Evolutionary conservation across 2,797 vertebrate genomes (phyloP).

Genomic region (Argya squamiceps): DNA sequence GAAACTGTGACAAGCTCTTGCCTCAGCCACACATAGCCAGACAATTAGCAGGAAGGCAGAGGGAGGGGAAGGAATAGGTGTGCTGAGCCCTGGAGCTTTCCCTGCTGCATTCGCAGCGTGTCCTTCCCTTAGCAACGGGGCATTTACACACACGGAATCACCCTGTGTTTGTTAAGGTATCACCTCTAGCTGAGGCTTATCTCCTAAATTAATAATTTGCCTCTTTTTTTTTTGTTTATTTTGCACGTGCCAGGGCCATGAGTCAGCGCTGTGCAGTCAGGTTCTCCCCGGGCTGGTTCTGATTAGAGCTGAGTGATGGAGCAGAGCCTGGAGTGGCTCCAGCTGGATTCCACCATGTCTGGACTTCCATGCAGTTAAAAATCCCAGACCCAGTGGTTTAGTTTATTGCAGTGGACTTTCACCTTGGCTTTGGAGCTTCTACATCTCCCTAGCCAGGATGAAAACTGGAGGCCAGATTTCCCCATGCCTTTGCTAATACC

Average conservation of each 20-base stretch:
- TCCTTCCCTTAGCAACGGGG: not conserved
- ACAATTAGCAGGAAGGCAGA: constrained; percentile 37
- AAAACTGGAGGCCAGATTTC: not conserved
- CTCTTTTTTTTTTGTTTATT: constrained; percentile 32
- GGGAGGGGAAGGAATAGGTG: constrained; percentile 30
- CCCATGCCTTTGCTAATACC: not conserved
- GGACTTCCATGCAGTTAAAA: not conserved
- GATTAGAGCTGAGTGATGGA: constrained; percentile 40
- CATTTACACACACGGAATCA: not conserved
- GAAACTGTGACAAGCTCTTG: constrained; percentile 7
- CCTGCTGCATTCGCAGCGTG: accelerated
- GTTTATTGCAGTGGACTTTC: constrained; percentile 20
- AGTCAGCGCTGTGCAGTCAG: constrained; percentile 35
- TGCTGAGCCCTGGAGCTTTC: constrained; percentile 11
- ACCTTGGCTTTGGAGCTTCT: constrained; percentile 9
- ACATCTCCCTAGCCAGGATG: not conserved
- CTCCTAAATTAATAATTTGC: constrained; percentile 37
- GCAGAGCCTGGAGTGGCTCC: constrained; percentile 42
- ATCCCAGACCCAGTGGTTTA: not conserved
- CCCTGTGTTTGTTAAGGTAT: not conserved
- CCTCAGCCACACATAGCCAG: constrained; percentile 21
- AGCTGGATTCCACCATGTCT: constrained; percentile 40
- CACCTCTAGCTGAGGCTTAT: not conserved
- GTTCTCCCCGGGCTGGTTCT: not conserved
- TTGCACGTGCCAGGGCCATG: constrained; percentile 16